Conservation (phyloP, 2,888 invertebrate genomes). For the Cataglyphis altisquamis region DNA sequence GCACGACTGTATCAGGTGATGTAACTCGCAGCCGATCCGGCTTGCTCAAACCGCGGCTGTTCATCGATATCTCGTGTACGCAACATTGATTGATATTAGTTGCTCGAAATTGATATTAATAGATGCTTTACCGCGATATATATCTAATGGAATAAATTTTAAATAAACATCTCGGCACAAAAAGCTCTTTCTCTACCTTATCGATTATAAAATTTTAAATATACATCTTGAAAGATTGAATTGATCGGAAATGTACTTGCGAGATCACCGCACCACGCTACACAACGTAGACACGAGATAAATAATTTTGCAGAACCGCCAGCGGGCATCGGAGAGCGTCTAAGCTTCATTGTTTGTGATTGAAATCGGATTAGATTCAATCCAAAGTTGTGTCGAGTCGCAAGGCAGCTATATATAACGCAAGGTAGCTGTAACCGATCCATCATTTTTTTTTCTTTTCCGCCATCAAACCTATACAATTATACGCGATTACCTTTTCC, state of each 20-base stretch:
- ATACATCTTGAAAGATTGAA: neutral
- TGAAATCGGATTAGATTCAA: slow-evolving; percentile 50
- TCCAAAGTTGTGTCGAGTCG: slow-evolving; percentile 28
- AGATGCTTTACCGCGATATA: neutral
- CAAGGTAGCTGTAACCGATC: slow-evolving; percentile 62
- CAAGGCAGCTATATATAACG: slow-evolving; percentile 37
- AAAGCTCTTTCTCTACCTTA: neutral
- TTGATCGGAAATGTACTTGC: neutral
- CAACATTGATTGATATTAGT: neutral
- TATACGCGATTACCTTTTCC: slow-evolving; percentile 71
- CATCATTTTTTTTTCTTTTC: slow-evolving; percentile 65
- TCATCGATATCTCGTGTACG: slow-evolving; percentile 30
- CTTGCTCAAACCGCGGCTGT: slow-evolving; percentile 3
- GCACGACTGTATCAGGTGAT: slow-evolving; percentile 28
- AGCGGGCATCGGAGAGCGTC: neutral
- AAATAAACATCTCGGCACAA: neutral
- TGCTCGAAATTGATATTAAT: slow-evolving; percentile 3
- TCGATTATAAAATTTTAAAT: neutral
- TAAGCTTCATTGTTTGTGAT: slow-evolving; percentile 25
- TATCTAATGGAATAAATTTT: neutral
- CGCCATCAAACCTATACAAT: slow-evolving; percentile 59
- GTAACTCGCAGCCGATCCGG: slow-evolving; percentile 27
- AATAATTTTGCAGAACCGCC: neutral
- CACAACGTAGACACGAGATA: slow-evolving; percentile 26
- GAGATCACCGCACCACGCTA: neutral